Evolutionary conservation across 1,140 invertebrate species (phyloP).

Genomic region (Drosophila pallidifrons): DNA sequence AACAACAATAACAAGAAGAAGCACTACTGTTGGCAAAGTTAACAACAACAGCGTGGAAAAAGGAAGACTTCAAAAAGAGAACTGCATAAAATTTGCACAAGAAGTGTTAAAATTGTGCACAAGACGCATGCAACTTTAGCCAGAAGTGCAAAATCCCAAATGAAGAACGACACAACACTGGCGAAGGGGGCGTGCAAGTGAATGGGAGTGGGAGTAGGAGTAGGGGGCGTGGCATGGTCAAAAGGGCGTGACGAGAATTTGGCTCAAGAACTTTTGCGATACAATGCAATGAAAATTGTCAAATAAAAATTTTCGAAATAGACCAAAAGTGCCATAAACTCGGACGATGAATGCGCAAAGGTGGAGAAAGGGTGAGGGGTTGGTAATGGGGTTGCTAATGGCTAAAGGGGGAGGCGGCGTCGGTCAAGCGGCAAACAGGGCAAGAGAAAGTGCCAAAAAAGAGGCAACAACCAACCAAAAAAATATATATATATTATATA

Average conservation of each 20-base stretch:
- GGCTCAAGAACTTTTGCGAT: constrained; percentile 29
- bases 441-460: constrained; percentile 54
- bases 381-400: no score
- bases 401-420: constrained; percentile 1
- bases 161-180: no score
- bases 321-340: constrained; percentile 31
- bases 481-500: no score
- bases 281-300: constrained; percentile 50
- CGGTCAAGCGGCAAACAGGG: constrained; percentile 53
- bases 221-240: constrained; percentile 18
- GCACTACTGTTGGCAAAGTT: constrained; percentile 20
- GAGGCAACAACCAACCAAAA: no score
- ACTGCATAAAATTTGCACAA: constrained; percentile 73
- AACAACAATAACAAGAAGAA: not conserved
- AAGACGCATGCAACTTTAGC: constrained; percentile 65
- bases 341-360: not conserved
- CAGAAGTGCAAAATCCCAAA: not conserved
- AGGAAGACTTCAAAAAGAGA: constrained; percentile 29
- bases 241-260: constrained; percentile 22
- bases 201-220: not conserved
- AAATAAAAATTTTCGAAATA: constrained; percentile 54
- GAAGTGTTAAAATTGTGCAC: constrained; percentile 73
- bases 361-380: not conserved
- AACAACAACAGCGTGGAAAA: constrained; percentile 13
- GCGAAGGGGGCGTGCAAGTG: not conserved